Conservation (phyloP, 2,113 vertebrate genomes). For the Trematomus loennbergii region DNA sequence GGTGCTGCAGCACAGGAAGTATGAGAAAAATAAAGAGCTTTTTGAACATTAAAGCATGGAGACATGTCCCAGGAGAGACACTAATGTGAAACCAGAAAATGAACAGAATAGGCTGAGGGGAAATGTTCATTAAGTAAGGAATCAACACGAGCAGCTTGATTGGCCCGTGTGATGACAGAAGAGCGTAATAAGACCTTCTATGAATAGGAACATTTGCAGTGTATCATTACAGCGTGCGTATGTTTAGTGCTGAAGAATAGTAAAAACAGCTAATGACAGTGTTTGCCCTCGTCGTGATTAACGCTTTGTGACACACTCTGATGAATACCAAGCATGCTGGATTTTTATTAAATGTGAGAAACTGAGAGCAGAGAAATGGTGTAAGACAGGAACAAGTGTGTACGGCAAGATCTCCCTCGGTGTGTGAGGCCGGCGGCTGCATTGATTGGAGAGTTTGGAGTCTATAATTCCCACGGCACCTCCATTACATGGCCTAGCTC, state of each 20-base stretch:
- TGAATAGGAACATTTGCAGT: neutral
- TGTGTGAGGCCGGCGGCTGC: constrained; percentile 29
- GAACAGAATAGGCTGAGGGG: no score
- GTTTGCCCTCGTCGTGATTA: constrained; percentile 3
- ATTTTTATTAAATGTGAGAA: neutral
- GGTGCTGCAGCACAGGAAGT: no score
- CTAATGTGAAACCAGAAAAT: no score
- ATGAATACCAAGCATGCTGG: neutral
- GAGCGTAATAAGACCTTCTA: neutral
- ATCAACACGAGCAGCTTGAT: neutral
- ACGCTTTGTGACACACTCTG: constrained; percentile 2
- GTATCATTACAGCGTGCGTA: neutral
- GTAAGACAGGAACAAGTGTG: neutral
- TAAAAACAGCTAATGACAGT: constrained; percentile 29
- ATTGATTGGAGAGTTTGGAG: constrained; percentile 58
- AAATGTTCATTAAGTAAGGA: neutral
- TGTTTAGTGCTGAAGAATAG: neutral
- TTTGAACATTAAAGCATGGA: no score
- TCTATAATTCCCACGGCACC: constrained; percentile 65
- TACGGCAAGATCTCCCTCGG: neutral
- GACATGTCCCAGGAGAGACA: no score
- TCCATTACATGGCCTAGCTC: constrained; percentile 51
- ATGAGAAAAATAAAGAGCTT: no score
- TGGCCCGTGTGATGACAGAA: neutral
- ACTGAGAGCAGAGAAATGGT: neutral